phyloP scores from a whole-genome alignment of 2,113 vertebrate genomes.

The Dasypus novemcinctus region DNA sequence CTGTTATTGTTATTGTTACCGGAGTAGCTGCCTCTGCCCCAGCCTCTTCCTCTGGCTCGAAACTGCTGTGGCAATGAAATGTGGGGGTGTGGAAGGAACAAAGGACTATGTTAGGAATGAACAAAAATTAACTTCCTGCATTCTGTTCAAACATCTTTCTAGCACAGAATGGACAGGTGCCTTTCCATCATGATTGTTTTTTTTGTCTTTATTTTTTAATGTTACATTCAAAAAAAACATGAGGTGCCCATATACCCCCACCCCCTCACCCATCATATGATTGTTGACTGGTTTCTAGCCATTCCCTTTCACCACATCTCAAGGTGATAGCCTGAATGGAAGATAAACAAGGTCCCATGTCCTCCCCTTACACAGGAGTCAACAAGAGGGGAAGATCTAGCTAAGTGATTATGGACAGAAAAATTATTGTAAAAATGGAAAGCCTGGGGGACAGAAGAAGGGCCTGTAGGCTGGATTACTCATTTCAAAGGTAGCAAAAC shows the following conservation, averaged over 20 bases:
- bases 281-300: neutral
- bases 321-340: neutral
- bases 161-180: neutral
- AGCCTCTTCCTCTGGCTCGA: slow-evolving; percentile 91
- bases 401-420: neutral
- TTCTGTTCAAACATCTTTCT: neutral
- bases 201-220: too few species aligned
- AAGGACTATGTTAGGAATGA: neutral
- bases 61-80: slow-evolving; percentile 85
- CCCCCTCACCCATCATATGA: neutral
- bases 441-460: neutral
- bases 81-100: neutral
- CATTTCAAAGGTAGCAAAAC: neutral
- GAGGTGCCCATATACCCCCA: too few species aligned
- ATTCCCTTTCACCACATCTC: neutral
- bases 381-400: neutral
- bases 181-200: neutral
- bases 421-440: neutral
- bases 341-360: neutral
- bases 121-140: neutral
- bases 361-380: fast-evolving
- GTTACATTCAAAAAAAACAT: too few species aligned
- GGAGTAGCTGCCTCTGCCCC: slow-evolving; percentile 91
- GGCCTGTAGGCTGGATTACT: neutral
- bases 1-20: slow-evolving; percentile 86